Conservation (phyloP, 2,113 vertebrate species). For the Seriola aureovittata region DNA sequence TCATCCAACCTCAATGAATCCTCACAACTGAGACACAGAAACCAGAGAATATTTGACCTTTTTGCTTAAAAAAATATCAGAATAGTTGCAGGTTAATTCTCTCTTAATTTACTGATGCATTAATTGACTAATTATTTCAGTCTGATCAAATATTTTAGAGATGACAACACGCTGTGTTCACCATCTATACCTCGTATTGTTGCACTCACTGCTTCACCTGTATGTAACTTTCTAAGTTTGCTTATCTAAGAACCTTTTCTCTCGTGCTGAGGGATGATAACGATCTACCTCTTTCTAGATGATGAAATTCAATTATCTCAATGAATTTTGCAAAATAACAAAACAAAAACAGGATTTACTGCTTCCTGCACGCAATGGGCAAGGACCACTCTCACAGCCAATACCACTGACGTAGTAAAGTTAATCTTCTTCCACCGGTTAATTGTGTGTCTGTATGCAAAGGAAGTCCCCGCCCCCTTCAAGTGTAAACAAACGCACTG, state of each 20-base stretch:
- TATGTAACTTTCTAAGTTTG: no score
- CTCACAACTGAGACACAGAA: no score
- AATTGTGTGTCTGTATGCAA: slow-evolving; percentile 19
- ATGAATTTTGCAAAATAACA: no score
- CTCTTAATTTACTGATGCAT: neutral
- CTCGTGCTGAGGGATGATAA: neutral
- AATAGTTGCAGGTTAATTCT: neutral
- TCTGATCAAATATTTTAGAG: neutral
- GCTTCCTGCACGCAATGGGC: neutral
- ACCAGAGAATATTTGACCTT: no score
- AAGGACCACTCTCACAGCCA: neutral
- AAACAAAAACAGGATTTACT: neutral
- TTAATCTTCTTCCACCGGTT: neutral
- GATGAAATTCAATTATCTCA: neutral
- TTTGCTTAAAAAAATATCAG: neutral
- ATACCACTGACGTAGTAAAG: neutral
- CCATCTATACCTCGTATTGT: no score
- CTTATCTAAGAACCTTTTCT: neutral
- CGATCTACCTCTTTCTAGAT: neutral
- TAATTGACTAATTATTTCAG: neutral
- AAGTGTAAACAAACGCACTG: slow-evolving; percentile 12
- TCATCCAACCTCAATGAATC: no score
- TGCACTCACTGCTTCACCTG: no score
- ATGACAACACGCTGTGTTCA: neutral
- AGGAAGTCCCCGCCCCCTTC: slow-evolving; percentile 5